Evolutionary conservation across 2,113 vertebrate species (phyloP), one percentile per base, ranked within the genome.

Genomic region (Lichenostomus cassidix): DNA sequence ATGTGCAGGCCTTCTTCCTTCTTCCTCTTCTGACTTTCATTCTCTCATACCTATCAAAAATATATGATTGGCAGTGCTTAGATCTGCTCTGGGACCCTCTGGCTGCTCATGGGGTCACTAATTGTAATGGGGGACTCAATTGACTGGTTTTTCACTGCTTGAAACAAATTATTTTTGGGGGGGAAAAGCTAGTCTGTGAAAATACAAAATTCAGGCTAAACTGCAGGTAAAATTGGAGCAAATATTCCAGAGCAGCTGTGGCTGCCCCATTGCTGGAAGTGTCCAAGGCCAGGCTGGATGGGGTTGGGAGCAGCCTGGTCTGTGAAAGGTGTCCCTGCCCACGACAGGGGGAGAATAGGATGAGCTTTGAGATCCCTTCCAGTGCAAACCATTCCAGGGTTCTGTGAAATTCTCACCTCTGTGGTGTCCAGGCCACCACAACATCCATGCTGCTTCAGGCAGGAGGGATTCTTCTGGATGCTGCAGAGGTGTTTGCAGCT

Each of bases 1-100:
- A 73, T 94, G 71, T 33, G 63, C 95, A 97, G 78, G 60, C 96
- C 53, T 95, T 82, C 97, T 93, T 96, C 96, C 86, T 93, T 93
- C 83, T 97, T n/a, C 90, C 89, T 97, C 88, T 97, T 97, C 94
- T 97, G 92, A 96, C 95, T 98, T 96, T 91, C 97, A 97, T 97
- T 96, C 81, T 97, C 49, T 97, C 95, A 95, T 93, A 63, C 84
- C 93, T 82, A 59, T 55, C 90, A 85, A 77, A 94, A 98, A 98
- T 98, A 98, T 94, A 98, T 98, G 98, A 98, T 98, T 98, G 98
- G 98, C 97, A 97, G 81, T 19, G 89, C 68, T 86, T 84, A 29
- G 24, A 35, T 89, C 80, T 96, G 83, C 65, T 90, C 92, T 89
- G 28, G 44, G 88, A 86, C 56, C 56, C 0, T 0, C 62, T 64